These are phyloP conservation scores for Melanotus villosus DNA, from an alignment of 2,888 invertebrate species.

Conservation along the genomic window DNA sequence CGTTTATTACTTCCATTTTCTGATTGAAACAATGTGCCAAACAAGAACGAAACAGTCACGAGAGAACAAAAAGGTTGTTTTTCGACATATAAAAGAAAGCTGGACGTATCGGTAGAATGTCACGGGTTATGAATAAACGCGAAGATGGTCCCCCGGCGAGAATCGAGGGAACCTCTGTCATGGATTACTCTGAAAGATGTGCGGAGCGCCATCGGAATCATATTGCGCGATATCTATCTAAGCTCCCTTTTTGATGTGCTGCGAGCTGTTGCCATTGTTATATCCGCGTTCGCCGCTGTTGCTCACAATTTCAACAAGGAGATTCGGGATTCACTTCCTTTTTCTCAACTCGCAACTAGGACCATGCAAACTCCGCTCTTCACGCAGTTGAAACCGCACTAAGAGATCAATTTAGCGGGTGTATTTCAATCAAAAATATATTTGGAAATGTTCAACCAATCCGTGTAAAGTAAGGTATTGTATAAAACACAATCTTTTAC, in stretches of 20 bases:
- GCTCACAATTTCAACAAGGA: constrained; percentile 51
- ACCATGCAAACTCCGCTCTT: constrained; percentile 43
- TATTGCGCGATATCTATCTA: constrained; percentile 65
- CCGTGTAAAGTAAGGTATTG: constrained; percentile 59
- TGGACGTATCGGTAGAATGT: constrained; percentile 48
- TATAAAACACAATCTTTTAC: constrained; percentile 62
- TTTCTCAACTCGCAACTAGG: background rate
- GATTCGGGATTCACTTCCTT: constrained; percentile 10
- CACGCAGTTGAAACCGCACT: constrained; percentile 40
- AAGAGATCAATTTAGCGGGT: constrained; percentile 62
- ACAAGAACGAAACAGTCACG: constrained; percentile 11
- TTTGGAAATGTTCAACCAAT: constrained; percentile 61
- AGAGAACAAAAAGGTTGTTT: too few relatives aligned
- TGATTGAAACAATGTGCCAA: constrained; percentile 18
- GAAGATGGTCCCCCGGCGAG: constrained; percentile 60
- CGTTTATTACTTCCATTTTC: constrained; percentile 27
- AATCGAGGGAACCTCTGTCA: constrained; percentile 63
- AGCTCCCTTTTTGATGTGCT: constrained; percentile 62
- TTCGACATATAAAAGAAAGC: constrained; percentile 23
- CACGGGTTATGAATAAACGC: constrained; percentile 61
- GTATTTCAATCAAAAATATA: constrained; percentile 65
- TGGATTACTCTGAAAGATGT: constrained; percentile 63
- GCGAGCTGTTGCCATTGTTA: constrained; percentile 62
- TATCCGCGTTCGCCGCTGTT: constrained; percentile 56
- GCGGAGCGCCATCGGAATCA: constrained; percentile 64